Conservation (phyloP, 2,797 vertebrate species). For the Bradypodion ventrale region DNA sequence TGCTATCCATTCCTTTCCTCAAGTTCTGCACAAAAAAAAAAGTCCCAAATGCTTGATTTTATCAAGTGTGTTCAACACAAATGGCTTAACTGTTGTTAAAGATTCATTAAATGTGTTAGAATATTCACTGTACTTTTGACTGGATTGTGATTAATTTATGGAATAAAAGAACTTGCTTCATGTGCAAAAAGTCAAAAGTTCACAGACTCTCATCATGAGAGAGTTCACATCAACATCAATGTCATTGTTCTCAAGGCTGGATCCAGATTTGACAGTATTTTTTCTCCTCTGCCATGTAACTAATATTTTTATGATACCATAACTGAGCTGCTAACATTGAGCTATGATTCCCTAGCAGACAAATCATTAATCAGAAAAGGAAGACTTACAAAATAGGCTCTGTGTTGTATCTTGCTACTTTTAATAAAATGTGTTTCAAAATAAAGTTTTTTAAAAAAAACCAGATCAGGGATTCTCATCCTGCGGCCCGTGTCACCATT, state of each 20-base stretch:
- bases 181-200: neutral
- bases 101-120: neutral
- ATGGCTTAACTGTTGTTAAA: neutral
- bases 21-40: neutral
- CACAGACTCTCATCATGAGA: neutral
- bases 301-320: slow-evolving; percentile 18
- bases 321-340: slow-evolving; percentile 33
- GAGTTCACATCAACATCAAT: neutral
- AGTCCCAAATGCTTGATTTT: neutral
- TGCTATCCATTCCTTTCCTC: neutral
- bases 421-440: slow-evolving; percentile 74
- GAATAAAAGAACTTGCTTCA: neutral
- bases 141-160: neutral
- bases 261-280: slow-evolving; percentile 36
- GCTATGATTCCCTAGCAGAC: slow-evolving; percentile 18
- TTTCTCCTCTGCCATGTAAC: slow-evolving; percentile 37
- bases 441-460: slow-evolving; percentile 75
- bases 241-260: neutral
- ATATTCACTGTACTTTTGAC: neutral
- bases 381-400: slow-evolving; percentile 71
- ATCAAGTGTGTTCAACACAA: neutral
- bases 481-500: too few species aligned
- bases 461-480: too few species aligned
- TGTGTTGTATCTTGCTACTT: slow-evolving; percentile 66
- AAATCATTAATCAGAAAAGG: too few species aligned